Percentiles rank a stretch among this genome's conserved stretches.
Evolutionary conservation across 2,797 vertebrate species (phyloP).

Genomic region (Cyclopterus lumpus): DNA sequence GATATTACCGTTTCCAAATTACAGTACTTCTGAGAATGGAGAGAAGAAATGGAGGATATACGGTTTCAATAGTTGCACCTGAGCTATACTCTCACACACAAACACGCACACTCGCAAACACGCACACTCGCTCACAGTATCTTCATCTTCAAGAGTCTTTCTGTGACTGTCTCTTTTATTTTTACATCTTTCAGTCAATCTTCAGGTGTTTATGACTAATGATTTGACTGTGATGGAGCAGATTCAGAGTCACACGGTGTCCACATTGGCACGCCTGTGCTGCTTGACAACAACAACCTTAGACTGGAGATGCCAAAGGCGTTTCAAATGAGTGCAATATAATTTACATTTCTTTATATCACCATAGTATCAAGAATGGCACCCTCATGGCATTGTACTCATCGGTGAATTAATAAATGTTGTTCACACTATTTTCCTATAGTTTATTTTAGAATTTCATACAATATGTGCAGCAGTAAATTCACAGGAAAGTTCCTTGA

Average conservation of each 20-base stretch:
- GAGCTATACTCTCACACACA: neutral
- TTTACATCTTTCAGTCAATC: constrained; percentile 40
- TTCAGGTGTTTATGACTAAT: constrained; percentile 68
- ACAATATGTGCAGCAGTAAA: neutral
- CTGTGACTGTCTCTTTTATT: constrained; percentile 6
- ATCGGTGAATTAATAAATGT: neutral
- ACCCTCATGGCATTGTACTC: neutral
- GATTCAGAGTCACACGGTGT: constrained; percentile 32
- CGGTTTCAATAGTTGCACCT: neutral
- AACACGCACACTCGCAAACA: neutral
- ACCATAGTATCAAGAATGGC: neutral
- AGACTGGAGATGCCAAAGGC: constrained; percentile 2
- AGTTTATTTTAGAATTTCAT: neutral
- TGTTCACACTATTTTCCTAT: neutral
- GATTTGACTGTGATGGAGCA: constrained; percentile 27
- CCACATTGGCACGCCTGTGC: constrained; percentile 47
- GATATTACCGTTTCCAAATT: constrained; percentile 24
- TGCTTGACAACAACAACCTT: constrained; percentile 37
- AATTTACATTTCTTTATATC: neutral
- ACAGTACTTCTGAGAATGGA: constrained; percentile 23
- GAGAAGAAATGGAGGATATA: constrained; percentile 4
- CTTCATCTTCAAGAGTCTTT: constrained; percentile 5
- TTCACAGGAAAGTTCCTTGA: neutral
- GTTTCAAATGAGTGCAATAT: neutral
- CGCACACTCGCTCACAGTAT: neutral